Percentiles rank a stretch among this genome's conserved stretches.
phyloP scores from a whole-genome alignment of 2,113 vertebrate species.

The Tyto alba region DNA sequence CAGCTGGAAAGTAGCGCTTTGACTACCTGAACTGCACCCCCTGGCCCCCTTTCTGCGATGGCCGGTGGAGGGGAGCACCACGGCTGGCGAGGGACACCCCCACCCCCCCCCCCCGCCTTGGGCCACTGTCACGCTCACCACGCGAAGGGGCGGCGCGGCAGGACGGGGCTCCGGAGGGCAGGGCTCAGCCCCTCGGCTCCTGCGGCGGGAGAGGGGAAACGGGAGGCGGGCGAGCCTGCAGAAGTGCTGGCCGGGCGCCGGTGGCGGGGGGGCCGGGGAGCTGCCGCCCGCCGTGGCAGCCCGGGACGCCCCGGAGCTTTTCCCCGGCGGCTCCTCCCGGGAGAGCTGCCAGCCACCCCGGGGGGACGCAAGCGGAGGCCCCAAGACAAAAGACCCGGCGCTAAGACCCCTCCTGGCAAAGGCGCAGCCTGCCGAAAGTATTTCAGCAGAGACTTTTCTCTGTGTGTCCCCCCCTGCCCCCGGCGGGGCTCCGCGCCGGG shows the following conservation, averaged over 20 bases:
- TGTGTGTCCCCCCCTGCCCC: background rate
- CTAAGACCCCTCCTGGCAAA: slow-evolving; percentile 12
- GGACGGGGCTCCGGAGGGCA: background rate
- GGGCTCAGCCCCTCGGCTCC: background rate
- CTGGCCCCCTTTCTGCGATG: background rate
- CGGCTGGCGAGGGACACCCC: background rate
- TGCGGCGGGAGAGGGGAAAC: background rate
- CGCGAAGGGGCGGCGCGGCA: background rate
- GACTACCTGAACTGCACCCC: background rate
- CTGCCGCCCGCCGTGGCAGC: background rate
- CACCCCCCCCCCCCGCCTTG: background rate
- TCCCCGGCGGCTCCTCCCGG: background rate
- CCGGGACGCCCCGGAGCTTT: background rate
- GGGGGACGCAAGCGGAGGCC: background rate
- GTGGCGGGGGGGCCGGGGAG: background rate
- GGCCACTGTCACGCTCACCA: background rate
- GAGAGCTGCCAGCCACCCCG: background rate
- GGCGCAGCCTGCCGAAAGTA: slow-evolving; percentile 4
- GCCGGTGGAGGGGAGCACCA: background rate
- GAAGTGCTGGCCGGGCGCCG: background rate
- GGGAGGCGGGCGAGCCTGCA: background rate
- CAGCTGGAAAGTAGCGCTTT: background rate
- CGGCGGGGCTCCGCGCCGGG: background rate
- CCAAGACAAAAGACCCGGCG: slow-evolving; percentile 50
- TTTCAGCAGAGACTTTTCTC: background rate